A percentile compares a stretch with the other conserved stretches of the same genome.
Evolutionary conservation across 2,113 vertebrate genomes (phyloP).

Genomic region (Vulpes ferrilata): DNA sequence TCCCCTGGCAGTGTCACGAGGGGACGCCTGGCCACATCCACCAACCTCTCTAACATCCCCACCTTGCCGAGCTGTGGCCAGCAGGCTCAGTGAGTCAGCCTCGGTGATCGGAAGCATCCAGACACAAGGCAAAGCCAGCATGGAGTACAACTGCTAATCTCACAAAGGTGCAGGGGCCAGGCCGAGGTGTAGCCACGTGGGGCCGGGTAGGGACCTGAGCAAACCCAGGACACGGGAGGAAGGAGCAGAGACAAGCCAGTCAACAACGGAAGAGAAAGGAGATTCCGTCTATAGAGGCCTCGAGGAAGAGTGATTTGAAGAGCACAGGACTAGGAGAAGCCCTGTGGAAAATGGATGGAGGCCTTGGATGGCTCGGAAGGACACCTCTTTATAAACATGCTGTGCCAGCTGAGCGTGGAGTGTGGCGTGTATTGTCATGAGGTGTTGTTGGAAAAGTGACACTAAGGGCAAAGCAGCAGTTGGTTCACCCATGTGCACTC

Average conservation of each 20-base stretch:
- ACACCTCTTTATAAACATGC: accelerated
- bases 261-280: not conserved
- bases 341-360: not conserved
- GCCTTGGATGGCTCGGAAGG: not conserved
- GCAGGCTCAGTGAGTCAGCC: not conserved
- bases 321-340: not conserved
- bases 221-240: not conserved
- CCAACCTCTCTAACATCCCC: not conserved
- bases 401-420: accelerated
- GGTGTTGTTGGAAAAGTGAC: not conserved
- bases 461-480: not conserved
- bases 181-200: not conserved
- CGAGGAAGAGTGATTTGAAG: accelerated
- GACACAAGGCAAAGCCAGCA: not conserved
- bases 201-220: accelerated
- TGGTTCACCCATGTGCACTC: not conserved
- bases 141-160: not conserved
- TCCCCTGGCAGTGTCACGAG: accelerated
- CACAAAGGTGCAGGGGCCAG: not conserved
- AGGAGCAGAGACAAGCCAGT: not conserved
- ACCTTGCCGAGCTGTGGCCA: not conserved
- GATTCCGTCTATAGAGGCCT: not conserved
- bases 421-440: too few species aligned
- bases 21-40: not conserved
- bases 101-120: not conserved